These are phyloP conservation scores for Atta cephalotes DNA, from an alignment of 1,140 invertebrate genomes.

Conservation along the genomic window DNA sequence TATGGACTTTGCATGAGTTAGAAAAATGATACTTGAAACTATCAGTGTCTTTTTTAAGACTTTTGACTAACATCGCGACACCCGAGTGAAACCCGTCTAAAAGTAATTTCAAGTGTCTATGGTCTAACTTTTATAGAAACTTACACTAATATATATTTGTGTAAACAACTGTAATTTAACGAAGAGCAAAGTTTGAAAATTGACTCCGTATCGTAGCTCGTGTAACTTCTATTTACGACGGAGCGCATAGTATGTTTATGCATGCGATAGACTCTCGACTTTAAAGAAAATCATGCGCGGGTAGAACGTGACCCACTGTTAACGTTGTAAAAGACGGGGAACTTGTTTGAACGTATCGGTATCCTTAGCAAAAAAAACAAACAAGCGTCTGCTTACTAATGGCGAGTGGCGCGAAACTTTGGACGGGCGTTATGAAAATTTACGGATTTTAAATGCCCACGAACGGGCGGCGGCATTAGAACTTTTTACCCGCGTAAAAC, in stretches of 20 bases:
- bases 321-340: slow-evolving; percentile 7
- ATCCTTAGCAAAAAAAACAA: slow-evolving; percentile 67
- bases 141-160: neutral
- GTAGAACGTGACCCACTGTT: slow-evolving; percentile 10
- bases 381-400: slow-evolving; percentile 65
- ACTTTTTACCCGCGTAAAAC: slow-evolving; percentile 71
- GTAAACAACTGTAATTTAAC: slow-evolving; percentile 42
- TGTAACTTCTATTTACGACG: slow-evolving; percentile 38
- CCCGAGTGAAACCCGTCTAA: neutral
- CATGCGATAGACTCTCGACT: slow-evolving; percentile 20
- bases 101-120: neutral
- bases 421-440: slow-evolving; percentile 76
- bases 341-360: slow-evolving; percentile 50
- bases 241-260: slow-evolving; percentile 28
- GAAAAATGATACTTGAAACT: neutral
- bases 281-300: slow-evolving; percentile 39
- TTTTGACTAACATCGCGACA: neutral
- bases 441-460: slow-evolving; percentile 79
- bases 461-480: slow-evolving; percentile 64
- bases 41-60: neutral
- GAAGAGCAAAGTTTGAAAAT: slow-evolving; percentile 51
- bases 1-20: neutral
- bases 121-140: slow-evolving; percentile 15
- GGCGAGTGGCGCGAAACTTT: slow-evolving; percentile 42
- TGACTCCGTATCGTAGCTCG: slow-evolving; percentile 31